These are phyloP conservation scores for Hydropotes inermis DNA, from an alignment of 2,113 vertebrate species.

Conservation along the genomic window DNA sequence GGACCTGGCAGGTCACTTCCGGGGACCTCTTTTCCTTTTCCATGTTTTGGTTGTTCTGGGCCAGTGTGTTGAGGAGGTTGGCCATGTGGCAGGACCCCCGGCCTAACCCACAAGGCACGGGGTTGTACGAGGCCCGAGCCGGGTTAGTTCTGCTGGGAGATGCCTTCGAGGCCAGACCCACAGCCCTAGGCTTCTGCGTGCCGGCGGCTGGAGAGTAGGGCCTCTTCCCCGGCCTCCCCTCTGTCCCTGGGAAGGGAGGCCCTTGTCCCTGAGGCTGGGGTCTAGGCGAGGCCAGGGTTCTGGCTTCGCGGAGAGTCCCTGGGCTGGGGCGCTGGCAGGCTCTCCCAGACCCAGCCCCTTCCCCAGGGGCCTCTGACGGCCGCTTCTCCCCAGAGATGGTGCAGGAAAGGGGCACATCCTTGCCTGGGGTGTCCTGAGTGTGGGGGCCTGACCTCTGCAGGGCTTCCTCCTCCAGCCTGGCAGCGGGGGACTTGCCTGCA, in stretches of 20 bases:
- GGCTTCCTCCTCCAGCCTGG: not conserved
- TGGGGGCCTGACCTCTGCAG: not conserved
- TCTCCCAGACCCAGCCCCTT: rapidly evolving
- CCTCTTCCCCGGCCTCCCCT: constrained; percentile 36
- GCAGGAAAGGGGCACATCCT: not conserved
- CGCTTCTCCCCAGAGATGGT: not conserved
- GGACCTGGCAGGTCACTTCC: constrained; percentile 70
- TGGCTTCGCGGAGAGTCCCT: not conserved
- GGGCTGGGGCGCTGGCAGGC: rapidly evolving
- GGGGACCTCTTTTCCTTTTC: constrained; percentile 64
- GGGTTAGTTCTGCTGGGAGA: constrained; percentile 4
- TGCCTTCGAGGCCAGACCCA: not conserved
- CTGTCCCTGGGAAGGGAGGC: not conserved
- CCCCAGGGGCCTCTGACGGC: not conserved
- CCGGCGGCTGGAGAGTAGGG: not conserved
- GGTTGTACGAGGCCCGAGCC: constrained; percentile 70
- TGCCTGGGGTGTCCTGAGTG: not conserved
- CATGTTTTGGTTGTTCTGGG: constrained; percentile 63
- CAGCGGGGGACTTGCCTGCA: not conserved
- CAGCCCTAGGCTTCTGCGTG: rapidly evolving
- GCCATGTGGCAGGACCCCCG: constrained; percentile 29
- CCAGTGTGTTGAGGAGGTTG: constrained; percentile 42
- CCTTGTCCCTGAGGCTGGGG: not conserved
- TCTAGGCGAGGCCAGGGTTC: not conserved
- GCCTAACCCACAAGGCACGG: constrained; percentile 75